Conservation (phyloP, 2,888 invertebrate genomes). For the Hypolimnas misippus region DNA sequence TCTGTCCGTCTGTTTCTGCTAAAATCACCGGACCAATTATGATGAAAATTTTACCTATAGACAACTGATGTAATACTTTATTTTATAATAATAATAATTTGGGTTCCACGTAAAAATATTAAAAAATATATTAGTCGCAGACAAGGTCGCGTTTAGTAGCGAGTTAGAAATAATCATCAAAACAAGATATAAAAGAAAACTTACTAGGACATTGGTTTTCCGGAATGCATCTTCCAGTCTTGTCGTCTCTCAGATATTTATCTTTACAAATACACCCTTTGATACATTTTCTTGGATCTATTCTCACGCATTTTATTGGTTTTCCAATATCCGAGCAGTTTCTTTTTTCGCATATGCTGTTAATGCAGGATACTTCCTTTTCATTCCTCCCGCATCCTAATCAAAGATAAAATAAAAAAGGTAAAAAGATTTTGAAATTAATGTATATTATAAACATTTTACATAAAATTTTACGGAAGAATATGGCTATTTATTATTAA, state of each 20-base stretch:
- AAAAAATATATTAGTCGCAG: no score
- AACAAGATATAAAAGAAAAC: not conserved
- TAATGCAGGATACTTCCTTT: constrained; percentile 16
- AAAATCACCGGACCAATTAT: no score
- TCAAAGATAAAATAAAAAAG: not conserved
- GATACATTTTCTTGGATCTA: constrained; percentile 20
- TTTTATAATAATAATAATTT: no score
- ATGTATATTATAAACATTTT: no score
- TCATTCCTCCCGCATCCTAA: constrained; percentile 18
- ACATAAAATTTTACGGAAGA: not conserved
- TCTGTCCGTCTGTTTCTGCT: no score
- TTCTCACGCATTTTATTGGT: constrained; percentile 21
- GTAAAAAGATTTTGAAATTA: no score
- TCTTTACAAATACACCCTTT: constrained; percentile 39
- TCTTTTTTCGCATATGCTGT: constrained; percentile 22
- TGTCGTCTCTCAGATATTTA: constrained; percentile 41
- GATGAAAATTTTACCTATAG: no score
- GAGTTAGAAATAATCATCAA: no score
- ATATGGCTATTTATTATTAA: no score
- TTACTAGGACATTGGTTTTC: constrained; percentile 42
- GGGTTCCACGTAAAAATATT: no score
- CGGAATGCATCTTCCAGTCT: constrained; percentile 45
- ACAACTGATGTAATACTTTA: no score
- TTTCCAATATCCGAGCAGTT: constrained; percentile 26
- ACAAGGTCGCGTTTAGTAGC: no score